Percentiles rank a stretch among this genome's conserved stretches.
Conservation (phyloP, 1,140 invertebrate species). For the Drosophila simulans region DNA sequence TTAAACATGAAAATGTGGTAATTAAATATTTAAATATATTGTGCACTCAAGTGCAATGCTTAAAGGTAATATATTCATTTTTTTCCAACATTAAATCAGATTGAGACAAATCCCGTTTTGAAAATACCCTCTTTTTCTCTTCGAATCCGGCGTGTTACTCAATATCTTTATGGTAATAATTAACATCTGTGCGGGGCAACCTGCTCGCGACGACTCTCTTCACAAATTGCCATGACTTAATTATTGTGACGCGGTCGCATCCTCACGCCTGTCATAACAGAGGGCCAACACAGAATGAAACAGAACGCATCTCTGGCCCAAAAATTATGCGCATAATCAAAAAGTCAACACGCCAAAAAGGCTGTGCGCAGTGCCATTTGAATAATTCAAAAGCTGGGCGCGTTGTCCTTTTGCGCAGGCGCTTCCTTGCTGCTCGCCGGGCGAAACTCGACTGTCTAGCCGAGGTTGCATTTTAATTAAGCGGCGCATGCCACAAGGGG, state of each 20-base stretch:
- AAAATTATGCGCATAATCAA: slow-evolving; percentile 84
- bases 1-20: neutral
- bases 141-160: neutral
- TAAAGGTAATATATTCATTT: too few species aligned
- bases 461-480: slow-evolving; percentile 79
- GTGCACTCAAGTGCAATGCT: neutral
- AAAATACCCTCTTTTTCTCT: neutral
- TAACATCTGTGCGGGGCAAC: slow-evolving; percentile 24
- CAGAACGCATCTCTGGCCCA: slow-evolving; percentile 13
- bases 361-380: slow-evolving; percentile 67
- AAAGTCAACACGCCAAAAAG: slow-evolving; percentile 76
- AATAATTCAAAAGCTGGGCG: slow-evolving; percentile 78
- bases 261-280: slow-evolving; percentile 59
- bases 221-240: slow-evolving; percentile 77
- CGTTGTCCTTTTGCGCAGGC: slow-evolving; percentile 80
- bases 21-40: neutral
- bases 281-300: neutral
- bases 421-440: slow-evolving; percentile 40
- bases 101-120: slow-evolving; percentile 1
- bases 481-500: slow-evolving; percentile 72
- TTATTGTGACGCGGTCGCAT: slow-evolving; percentile 53
- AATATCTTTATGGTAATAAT: slow-evolving; percentile 23
- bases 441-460: slow-evolving; percentile 26
- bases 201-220: slow-evolving; percentile 32
- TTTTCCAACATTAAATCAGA: neutral